Conservation (phyloP, 1,140 invertebrate genomes). For the Drosophila albomicans region DNA sequence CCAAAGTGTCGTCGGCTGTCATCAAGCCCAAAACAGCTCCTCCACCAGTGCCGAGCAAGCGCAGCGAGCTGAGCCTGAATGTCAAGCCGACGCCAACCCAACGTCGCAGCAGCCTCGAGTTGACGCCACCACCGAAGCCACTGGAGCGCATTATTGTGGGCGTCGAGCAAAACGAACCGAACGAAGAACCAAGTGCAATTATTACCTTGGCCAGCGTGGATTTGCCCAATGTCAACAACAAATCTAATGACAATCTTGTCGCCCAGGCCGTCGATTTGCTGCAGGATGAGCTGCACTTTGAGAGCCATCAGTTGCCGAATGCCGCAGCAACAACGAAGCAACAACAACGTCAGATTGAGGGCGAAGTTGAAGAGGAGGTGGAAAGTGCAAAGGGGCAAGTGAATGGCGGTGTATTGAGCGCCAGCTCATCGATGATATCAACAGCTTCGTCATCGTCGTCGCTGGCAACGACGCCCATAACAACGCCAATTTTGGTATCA, state of each 20-base stretch:
- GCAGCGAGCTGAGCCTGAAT: constrained; percentile 44
- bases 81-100: constrained; percentile 66
- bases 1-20: constrained; percentile 44
- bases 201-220: constrained; percentile 77
- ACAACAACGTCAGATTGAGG: constrained; percentile 28
- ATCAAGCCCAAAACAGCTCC: constrained; percentile 65
- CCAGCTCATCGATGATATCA: constrained; percentile 63
- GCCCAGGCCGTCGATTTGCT: constrained; percentile 58
- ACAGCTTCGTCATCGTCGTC: constrained; percentile 60
- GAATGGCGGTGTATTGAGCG: constrained; percentile 48
- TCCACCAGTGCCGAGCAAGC: constrained; percentile 74
- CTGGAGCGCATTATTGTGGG: constrained; percentile 79
- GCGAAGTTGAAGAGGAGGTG: not conserved
- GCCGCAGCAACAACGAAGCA: constrained; percentile 11
- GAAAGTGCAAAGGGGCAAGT: constrained; percentile 5
- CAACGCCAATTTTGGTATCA: constrained; percentile 76
- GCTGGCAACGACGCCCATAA: constrained; percentile 60
- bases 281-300: constrained; percentile 68
- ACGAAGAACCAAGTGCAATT: constrained; percentile 44
- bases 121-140: constrained; percentile 51
- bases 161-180: constrained; percentile 51
- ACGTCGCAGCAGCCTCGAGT: constrained; percentile 66
- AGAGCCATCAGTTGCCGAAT: constrained; percentile 80
- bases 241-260: constrained; percentile 32
- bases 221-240: constrained; percentile 62